A percentile compares a stretch with the other conserved stretches of the same genome.
Conservation (phyloP, 92 coral and sea anemone species). For the Isaurus tuberculatus region DNA sequence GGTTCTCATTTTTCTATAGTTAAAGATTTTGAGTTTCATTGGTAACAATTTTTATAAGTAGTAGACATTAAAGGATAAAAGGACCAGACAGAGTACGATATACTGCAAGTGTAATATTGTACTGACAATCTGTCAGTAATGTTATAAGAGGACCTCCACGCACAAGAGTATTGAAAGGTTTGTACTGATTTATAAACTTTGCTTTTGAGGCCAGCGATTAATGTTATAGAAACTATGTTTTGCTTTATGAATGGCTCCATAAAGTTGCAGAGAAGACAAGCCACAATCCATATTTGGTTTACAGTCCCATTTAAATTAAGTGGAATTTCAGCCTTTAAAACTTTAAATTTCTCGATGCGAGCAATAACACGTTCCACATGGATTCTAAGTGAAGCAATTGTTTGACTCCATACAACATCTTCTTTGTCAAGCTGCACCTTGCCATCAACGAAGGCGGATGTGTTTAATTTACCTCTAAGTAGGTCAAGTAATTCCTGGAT, state of each 20-base stretch:
- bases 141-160: too few relatives aligned
- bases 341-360: constrained; percentile 34
- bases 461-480: constrained; percentile 51
- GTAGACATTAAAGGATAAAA: not conserved
- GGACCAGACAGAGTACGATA: too few relatives aligned
- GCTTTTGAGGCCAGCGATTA: too few relatives aligned
- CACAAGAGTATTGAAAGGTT: too few relatives aligned
- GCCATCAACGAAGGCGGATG: constrained; percentile 38
- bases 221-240: too few relatives aligned
- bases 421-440: constrained; percentile 30
- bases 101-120: too few relatives aligned
- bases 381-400: constrained; percentile 49
- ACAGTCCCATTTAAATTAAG: not conserved
- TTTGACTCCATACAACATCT: constrained; percentile 43
- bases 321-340: constrained; percentile 1
- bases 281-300: not conserved
- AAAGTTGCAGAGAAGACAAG: constrained; percentile 2
- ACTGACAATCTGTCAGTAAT: too few relatives aligned
- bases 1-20: not conserved
- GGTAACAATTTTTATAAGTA: not conserved
- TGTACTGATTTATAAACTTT: too few relatives aligned
- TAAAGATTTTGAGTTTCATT: not conserved
- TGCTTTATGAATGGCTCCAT: not conserved
- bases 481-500: constrained; percentile 60
- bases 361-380: constrained; percentile 46